These are phyloP conservation scores for Pandemis cinnamomeana DNA, from an alignment of 2,888 invertebrate genomes.

Conservation along the genomic window DNA sequence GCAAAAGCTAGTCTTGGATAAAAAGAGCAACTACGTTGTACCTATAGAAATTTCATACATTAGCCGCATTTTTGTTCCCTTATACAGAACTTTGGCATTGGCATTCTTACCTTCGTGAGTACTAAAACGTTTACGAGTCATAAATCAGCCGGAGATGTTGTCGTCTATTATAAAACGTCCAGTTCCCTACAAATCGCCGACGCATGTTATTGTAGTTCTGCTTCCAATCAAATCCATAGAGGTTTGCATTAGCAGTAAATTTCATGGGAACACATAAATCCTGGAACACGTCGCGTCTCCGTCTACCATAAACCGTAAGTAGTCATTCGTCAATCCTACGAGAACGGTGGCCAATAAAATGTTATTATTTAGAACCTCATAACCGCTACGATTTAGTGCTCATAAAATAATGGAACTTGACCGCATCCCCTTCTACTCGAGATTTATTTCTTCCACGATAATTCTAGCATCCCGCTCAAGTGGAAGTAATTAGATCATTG, in stretches of 20 bases:
- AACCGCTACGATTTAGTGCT: conserved; percentile 77
- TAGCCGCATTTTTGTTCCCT: too few relatives aligned
- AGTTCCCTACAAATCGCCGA: conserved; percentile 34
- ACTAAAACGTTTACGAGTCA: conserved; percentile 36
- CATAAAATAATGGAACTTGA: conserved; percentile 72
- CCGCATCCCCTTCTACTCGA: conserved; percentile 60
- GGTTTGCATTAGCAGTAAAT: conserved; percentile 75
- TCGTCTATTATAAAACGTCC: conserved; percentile 33
- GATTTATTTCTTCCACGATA: conserved; percentile 59
- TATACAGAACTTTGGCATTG: conserved; percentile 10
- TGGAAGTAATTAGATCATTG: conserved; percentile 58
- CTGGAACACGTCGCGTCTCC: conserved; percentile 63
- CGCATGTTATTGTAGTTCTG: conserved; percentile 44
- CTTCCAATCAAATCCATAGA: conserved; percentile 50
- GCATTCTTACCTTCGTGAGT: conserved; percentile 15
- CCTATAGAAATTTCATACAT: too few relatives aligned
- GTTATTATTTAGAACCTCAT: conserved; percentile 82
- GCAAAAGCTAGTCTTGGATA: too few relatives aligned
- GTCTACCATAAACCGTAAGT: conserved; percentile 71
- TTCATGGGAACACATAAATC: conserved; percentile 72
- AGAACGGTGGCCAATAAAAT: conserved; percentile 76
- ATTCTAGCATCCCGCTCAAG: conserved; percentile 59
- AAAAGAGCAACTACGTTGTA: too few relatives aligned
- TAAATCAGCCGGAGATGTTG: conserved; percentile 34
- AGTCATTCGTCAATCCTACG: conserved; percentile 74